Percentiles rank a stretch among this genome's conserved stretches.
Conservation (phyloP, 2,113 vertebrate species). For the Columba livia region DNA sequence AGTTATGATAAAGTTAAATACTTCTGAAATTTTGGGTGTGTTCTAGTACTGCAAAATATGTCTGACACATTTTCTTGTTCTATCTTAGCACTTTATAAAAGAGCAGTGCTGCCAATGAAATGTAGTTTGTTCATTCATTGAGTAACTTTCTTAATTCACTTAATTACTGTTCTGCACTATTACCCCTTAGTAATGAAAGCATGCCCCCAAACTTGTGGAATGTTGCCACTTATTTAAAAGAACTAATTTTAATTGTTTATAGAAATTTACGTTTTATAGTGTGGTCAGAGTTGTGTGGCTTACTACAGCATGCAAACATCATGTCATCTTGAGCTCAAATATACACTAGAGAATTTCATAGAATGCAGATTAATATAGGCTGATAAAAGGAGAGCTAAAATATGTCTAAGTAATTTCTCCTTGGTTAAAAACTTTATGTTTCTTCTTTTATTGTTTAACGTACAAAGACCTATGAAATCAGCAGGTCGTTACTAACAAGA, state of each 20-base stretch:
- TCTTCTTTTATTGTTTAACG: neutral
- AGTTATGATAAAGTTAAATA: neutral
- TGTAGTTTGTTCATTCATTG: neutral
- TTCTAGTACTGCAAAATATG: neutral
- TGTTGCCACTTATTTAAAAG: neutral
- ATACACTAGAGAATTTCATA: neutral
- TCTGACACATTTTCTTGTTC: neutral
- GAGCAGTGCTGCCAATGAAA: neutral
- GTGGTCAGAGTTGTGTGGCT: neutral
- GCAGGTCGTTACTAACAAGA: neutral
- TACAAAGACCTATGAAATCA: neutral
- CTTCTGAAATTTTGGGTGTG: neutral
- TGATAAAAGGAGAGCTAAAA: slow-evolving; percentile 13
- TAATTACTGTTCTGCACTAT: neutral
- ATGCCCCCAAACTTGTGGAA: neutral
- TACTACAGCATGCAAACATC: neutral
- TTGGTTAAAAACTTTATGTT: neutral
- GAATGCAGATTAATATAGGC: neutral
- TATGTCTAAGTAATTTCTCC: neutral
- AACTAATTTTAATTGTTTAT: neutral
- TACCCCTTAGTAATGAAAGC: neutral
- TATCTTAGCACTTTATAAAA: neutral
- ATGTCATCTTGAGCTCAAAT: neutral
- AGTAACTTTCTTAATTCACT: neutral
- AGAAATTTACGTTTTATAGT: neutral